Conservation (phyloP, 2,888 invertebrate genomes). For the Scotopteryx bipunctaria region DNA sequence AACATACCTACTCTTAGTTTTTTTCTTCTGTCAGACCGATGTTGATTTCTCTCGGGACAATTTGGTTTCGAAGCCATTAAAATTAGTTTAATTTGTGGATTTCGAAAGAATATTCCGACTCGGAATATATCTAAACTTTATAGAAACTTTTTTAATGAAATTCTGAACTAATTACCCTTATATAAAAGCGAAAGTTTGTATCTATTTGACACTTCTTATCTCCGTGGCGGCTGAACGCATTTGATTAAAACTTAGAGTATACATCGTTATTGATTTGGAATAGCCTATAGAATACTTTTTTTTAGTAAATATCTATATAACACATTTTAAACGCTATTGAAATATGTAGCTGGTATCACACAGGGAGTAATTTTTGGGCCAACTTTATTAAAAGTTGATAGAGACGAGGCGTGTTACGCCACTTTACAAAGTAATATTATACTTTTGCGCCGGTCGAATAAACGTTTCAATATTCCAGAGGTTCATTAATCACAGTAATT, state of each 20-base stretch:
- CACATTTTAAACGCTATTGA: background rate
- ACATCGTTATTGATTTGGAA: background rate
- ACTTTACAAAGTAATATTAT: constrained; percentile 72
- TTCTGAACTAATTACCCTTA: background rate
- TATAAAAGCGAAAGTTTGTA: background rate
- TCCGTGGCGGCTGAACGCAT: background rate
- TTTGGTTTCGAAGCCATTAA: constrained; percentile 20
- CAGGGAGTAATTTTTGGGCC: constrained; percentile 46
- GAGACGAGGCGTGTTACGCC: constrained; percentile 46
- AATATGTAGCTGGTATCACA: constrained; percentile 26
- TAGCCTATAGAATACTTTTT: no score
- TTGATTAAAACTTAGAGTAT: background rate
- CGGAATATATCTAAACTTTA: no score
- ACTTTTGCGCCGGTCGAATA: constrained; percentile 74
- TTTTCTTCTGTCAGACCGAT: constrained; percentile 22
- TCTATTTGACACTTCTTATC: background rate
- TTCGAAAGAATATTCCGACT: background rate
- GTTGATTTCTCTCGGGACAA: constrained; percentile 26
- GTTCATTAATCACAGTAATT: constrained; percentile 82
- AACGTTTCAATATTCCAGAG: constrained; percentile 80
- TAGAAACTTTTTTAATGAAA: no score
- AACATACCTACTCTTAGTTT: constrained; percentile 23
- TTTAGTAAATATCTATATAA: background rate
- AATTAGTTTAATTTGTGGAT: constrained; percentile 9
- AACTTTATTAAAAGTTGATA: constrained; percentile 74